phyloP scores from a whole-genome alignment of 2,113 vertebrate genomes.

The Cyprinodon variegatus region DNA sequence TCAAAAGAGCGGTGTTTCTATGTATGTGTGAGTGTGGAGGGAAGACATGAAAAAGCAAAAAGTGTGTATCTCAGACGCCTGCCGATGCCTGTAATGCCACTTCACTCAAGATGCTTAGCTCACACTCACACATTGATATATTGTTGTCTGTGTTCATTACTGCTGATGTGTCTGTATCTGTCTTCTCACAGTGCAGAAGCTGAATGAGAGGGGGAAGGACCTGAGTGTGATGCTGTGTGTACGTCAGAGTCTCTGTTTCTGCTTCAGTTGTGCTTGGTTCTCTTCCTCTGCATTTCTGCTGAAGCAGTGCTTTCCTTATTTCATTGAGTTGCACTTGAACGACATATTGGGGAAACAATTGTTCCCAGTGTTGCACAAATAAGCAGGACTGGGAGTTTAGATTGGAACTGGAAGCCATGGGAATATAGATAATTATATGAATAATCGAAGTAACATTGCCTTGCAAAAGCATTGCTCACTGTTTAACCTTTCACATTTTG shows the following conservation, averaged over 20 bases:
- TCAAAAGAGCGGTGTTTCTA: slow-evolving; percentile 55
- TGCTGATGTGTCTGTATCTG: slow-evolving; percentile 68
- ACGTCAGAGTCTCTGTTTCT: slow-evolving; percentile 14
- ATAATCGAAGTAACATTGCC: not conserved
- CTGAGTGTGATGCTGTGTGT: slow-evolving; percentile 38
- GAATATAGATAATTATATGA: not conserved
- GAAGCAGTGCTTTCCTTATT: slow-evolving; percentile 11
- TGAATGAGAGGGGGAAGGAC: slow-evolving; percentile 45
- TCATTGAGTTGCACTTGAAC: slow-evolving; percentile 16
- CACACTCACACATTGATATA: slow-evolving; percentile 71
- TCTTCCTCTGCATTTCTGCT: not conserved
- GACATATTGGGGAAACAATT: not conserved
- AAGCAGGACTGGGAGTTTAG: not conserved
- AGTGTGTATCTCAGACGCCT: slow-evolving; percentile 58
- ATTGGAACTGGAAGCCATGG: not conserved
- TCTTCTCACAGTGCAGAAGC: slow-evolving; percentile 44
- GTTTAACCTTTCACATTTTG: not conserved
- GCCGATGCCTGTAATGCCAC: slow-evolving; percentile 67
- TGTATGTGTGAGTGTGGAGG: slow-evolving; percentile 38
- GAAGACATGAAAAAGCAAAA: slow-evolving; percentile 68
- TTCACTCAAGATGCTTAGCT: slow-evolving; percentile 70
- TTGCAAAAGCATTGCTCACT: not conserved
- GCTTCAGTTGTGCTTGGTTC: not conserved
- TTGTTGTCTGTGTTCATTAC: slow-evolving; percentile 80
- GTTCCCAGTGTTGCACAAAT: not conserved